Conservation (phyloP, 2,797 vertebrate genomes). For the Nasua narica region DNA sequence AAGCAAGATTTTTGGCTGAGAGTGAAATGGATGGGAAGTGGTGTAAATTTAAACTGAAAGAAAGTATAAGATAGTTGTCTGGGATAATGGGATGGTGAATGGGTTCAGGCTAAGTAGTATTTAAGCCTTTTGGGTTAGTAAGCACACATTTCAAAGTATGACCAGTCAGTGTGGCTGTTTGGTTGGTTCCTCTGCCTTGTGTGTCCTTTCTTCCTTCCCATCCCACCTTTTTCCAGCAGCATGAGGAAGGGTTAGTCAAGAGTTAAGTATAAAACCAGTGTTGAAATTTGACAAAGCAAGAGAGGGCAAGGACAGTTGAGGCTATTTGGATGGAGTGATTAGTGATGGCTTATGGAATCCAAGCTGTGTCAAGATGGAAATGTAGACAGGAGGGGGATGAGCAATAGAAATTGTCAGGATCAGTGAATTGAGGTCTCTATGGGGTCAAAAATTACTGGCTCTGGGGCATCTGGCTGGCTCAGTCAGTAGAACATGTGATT, state of each 20-base stretch:
- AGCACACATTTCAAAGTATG: not conserved
- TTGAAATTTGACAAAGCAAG: constrained; percentile 23
- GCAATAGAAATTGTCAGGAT: not conserved
- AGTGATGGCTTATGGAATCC: not conserved
- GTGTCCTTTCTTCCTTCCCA: not conserved
- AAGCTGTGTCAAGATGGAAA: not conserved
- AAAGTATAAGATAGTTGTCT: not conserved
- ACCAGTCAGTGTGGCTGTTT: not conserved
- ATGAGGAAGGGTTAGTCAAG: not conserved
- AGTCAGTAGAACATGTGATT: not conserved
- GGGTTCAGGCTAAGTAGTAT: not conserved
- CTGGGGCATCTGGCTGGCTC: not conserved
- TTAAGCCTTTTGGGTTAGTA: not conserved
- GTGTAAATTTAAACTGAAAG: not conserved
- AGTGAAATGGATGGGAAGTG: not conserved
- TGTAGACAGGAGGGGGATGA: not conserved
- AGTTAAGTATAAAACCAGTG: not conserved
- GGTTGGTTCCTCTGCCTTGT: not conserved
- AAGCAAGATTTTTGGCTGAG: not conserved
- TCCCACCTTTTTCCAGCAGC: not conserved
- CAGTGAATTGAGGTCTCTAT: not conserved
- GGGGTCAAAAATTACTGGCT: not conserved
- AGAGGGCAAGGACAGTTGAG: not conserved
- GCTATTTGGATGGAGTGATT: not conserved
- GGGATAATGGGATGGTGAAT: not conserved